phyloP scores from a whole-genome alignment of 2,888 invertebrate genomes.

The Pammene fasciana region DNA sequence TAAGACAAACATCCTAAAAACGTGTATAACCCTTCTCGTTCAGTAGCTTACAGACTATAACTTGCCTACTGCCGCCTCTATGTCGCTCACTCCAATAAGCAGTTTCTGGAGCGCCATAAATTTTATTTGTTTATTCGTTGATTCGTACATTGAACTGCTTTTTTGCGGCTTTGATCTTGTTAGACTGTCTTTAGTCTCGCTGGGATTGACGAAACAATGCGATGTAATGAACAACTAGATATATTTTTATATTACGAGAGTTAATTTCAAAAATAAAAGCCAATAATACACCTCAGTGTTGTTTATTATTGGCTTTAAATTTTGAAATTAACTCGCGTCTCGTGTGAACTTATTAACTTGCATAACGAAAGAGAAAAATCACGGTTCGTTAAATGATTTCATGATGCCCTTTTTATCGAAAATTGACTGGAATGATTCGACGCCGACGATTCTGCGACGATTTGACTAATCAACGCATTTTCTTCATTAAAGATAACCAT shows the following conservation, averaged over 20 bases:
- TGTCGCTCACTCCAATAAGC: slow-evolving; percentile 31
- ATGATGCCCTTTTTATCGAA: slow-evolving; percentile 24
- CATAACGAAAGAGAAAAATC: slow-evolving; percentile 11
- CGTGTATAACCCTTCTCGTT: no score
- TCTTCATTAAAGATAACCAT: slow-evolving; percentile 3
- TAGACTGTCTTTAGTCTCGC: slow-evolving; percentile 6
- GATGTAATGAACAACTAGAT: no score
- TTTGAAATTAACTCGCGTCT: no score
- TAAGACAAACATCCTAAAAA: no score
- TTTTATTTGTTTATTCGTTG: slow-evolving; percentile 47
- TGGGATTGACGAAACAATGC: not conserved
- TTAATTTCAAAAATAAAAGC: no score
- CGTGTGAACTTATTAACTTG: not conserved
- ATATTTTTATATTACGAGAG: no score
- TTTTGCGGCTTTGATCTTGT: slow-evolving; percentile 26
- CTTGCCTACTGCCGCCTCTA: slow-evolving; percentile 32
- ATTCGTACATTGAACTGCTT: slow-evolving; percentile 39
- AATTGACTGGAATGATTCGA: slow-evolving; percentile 35
- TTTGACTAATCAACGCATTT: slow-evolving; percentile 32
- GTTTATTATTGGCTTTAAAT: no score
- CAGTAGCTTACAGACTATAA: not conserved
- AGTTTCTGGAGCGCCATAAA: slow-evolving; percentile 42
- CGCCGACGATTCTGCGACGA: slow-evolving; percentile 25
- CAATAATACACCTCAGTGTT: no score
- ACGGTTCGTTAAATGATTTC: slow-evolving; percentile 37